Base-by-base conservation (phyloP, 2,113 vertebrate species). In the Orientallactaga bullata region DNA sequence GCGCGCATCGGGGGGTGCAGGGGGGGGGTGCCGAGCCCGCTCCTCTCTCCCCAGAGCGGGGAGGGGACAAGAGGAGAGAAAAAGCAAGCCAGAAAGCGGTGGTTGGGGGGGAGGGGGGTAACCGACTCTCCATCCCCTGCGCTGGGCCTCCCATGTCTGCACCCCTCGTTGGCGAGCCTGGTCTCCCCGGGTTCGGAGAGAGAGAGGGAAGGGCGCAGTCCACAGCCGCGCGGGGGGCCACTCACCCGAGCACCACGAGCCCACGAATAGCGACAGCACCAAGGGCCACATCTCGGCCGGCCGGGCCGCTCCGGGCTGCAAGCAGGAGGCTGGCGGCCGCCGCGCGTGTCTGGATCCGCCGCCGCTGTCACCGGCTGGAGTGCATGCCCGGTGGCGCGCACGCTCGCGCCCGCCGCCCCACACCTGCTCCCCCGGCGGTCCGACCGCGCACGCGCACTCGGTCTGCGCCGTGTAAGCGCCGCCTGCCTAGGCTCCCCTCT, bases 271-370 rank as follows among this genome's bases (percentile, higher is more conserved):
- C 95, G 82, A 30, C 81, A 82, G 86, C 51, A 65, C 79, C 92
- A 95, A 69, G 71, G 96, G 93, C 97, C 96, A 96, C 96, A 97
- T 97, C 90, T 94, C n/a, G n/a, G n/a, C n/a, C n/a, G n/a, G n/a
- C n/a, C n/a, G n/a, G n/a, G n/a, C 92, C 47, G 90, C 94, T 63
- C 81, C 92, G 11, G 55, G 76, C 85, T 81, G 81, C 47, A 23
- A 42, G 71, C 63, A 77, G 42, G 42, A 47, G 42, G 42, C 5
- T 5, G 42, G 69, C 47, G 23, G 28, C 90, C 65, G 85, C 94
- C 93, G 94, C 94, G 32, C 85, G 79, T 61, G 94, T 96, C 96
- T 65, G 71, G 86, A 95, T 63, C 65, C 66, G 84, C 87, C 55
- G 72, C 89, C 73, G 60, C n/a, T 18, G 79, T 82, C 71, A 58